Evolutionary conservation across 2,797 vertebrate genomes (phyloP).

Genomic region (Tangara arthus): DNA sequence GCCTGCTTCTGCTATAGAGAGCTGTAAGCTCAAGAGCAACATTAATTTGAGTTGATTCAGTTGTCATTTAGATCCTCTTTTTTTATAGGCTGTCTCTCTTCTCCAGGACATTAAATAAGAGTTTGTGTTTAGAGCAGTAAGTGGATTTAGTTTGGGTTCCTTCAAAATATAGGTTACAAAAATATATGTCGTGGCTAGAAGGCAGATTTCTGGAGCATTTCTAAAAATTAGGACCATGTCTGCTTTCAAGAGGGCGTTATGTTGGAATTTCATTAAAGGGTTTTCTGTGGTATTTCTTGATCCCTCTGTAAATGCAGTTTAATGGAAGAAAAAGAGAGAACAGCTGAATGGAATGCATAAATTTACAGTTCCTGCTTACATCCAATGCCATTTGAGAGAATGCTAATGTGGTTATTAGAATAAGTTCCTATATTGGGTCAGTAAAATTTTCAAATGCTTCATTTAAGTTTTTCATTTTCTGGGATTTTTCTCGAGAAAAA

Average conservation of each 20-base stretch:
- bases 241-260: neutral
- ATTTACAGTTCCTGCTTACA: neutral
- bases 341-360: neutral
- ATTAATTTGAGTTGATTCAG: neutral
- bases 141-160: neutral
- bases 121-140: neutral
- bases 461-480: neutral
- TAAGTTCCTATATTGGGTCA: neutral
- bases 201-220: neutral
- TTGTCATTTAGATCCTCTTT: neutral
- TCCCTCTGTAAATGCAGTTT: neutral
- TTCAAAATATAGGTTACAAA: neutral
- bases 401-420: neutral
- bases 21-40: neutral
- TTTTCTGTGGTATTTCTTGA: neutral
- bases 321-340: neutral
- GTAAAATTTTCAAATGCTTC: neutral
- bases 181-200: fast-evolving
- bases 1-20: neutral
- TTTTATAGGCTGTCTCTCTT: neutral
- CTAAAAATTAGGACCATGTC: neutral
- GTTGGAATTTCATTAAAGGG: neutral
- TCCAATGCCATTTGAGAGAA: neutral
- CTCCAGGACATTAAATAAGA: neutral
- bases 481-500: neutral